phyloP scores from a whole-genome alignment of 64 coral and sea anemone species.

The Acropora tenuis region DNA sequence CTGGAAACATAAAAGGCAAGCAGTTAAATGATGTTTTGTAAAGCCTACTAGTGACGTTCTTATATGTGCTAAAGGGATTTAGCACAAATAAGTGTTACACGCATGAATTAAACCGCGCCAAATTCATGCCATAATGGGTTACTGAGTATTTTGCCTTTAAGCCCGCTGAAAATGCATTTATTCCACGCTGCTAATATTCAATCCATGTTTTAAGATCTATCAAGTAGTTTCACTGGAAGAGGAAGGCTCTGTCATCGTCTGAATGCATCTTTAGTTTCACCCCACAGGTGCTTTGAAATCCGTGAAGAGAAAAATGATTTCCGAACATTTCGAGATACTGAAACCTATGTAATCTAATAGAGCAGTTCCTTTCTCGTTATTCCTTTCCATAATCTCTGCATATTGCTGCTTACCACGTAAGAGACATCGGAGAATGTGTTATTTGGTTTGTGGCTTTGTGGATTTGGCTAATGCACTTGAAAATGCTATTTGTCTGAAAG shows the following conservation, averaged over 20 bases:
- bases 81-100: not conserved
- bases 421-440: not conserved
- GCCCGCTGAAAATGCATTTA: not conserved
- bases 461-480: conserved; percentile 2
- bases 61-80: not conserved
- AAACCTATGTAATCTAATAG: not conserved
- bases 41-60: too few species aligned
- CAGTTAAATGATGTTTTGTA: too few species aligned
- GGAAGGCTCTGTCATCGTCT: not conserved
- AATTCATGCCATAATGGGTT: not conserved
- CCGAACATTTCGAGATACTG: not conserved
- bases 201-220: not conserved
- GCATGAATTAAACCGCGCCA: not conserved
- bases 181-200: not conserved
- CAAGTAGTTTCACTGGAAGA: not conserved
- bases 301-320: too few species aligned
- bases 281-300: too few species aligned
- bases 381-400: not conserved
- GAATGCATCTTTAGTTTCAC: too few species aligned
- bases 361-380: not conserved
- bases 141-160: not conserved
- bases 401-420: not conserved
- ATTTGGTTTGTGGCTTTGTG: not conserved
- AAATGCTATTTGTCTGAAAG: conserved; percentile 9
- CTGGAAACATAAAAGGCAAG: too few species aligned